A percentile compares a stretch with the other conserved stretches of the same genome.
phyloP scores from a whole-genome alignment of 2,113 vertebrate genomes.

The Tragelaphus scriptus region DNA sequence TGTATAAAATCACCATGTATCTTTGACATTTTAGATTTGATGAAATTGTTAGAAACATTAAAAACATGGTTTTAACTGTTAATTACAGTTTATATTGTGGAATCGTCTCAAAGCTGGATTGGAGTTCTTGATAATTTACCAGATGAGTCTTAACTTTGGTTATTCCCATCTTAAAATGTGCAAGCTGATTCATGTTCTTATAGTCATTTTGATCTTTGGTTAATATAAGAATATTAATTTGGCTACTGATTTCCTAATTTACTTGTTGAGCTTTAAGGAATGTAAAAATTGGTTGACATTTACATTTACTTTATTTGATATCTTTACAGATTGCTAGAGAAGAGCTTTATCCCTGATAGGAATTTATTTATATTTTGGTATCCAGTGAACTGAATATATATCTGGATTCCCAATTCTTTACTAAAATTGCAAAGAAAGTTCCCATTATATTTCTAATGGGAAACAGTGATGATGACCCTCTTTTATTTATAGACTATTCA shows the following conservation, averaged over 20 bases:
- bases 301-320: conserved; percentile 18
- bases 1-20: conserved; percentile 17
- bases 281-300: conserved; percentile 27
- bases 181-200: conserved; percentile 36
- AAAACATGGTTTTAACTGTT: conserved; percentile 28
- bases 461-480: background rate
- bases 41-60: conserved; percentile 38
- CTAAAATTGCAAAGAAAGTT: conserved; percentile 12
- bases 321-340: conserved; percentile 13
- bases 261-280: conserved; percentile 27
- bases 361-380: conserved; percentile 12
- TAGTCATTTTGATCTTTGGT: background rate
- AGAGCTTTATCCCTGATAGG: background rate
- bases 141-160: conserved; percentile 28
- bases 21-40: conserved; percentile 29
- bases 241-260: conserved; percentile 20
- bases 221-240: conserved; percentile 20
- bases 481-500: background rate
- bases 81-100: conserved; percentile 4
- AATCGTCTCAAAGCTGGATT: background rate
- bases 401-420: background rate
- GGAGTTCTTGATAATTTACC: conserved; percentile 5
- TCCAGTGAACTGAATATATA: background rate
- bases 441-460: conserved; percentile 5
- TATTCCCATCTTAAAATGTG: conserved; percentile 24